These are phyloP conservation scores for Leucania comma DNA, from an alignment of 2,888 invertebrate genomes.

Conservation along the genomic window DNA sequence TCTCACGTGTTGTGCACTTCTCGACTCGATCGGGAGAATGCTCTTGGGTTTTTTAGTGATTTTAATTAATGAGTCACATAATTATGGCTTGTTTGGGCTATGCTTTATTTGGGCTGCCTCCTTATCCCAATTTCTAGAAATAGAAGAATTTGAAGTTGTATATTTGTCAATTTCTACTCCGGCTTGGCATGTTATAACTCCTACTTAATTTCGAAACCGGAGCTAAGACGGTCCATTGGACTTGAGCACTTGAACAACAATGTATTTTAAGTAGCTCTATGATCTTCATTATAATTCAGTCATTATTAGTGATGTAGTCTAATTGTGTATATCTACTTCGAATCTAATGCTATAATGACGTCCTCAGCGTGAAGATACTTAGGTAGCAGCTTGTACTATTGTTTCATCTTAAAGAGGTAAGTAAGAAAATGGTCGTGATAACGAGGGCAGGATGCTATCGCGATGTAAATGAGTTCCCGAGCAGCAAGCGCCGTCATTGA, in stretches of 20 bases:
- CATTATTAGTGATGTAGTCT: not conserved
- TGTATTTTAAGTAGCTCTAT: not conserved
- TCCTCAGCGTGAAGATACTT: not conserved
- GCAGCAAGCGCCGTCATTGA: constrained; percentile 17
- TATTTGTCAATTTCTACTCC: not conserved
- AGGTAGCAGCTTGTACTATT: not conserved
- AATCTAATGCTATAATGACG: not conserved
- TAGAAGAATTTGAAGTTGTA: not conserved
- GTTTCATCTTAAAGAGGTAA: not conserved
- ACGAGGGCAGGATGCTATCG: constrained; percentile 1
- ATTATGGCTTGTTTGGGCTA: too few species aligned
- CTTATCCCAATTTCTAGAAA: not conserved
- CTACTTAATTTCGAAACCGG: not conserved
- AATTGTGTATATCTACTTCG: not conserved
- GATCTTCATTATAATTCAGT: not conserved
- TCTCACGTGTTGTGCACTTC: constrained; percentile 20
- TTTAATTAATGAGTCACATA: not conserved
- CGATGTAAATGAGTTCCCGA: constrained; percentile 12
- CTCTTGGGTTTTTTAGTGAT: not conserved
- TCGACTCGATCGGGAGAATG: not conserved
- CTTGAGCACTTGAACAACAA: not conserved
- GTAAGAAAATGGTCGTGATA: constrained; percentile 14
- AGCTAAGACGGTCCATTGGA: not conserved
- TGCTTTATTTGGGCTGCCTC: not conserved
- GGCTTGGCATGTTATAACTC: not conserved